These are phyloP conservation scores for Agrotis exclamationis DNA, from an alignment of 2,888 invertebrate species.

Conservation along the genomic window DNA sequence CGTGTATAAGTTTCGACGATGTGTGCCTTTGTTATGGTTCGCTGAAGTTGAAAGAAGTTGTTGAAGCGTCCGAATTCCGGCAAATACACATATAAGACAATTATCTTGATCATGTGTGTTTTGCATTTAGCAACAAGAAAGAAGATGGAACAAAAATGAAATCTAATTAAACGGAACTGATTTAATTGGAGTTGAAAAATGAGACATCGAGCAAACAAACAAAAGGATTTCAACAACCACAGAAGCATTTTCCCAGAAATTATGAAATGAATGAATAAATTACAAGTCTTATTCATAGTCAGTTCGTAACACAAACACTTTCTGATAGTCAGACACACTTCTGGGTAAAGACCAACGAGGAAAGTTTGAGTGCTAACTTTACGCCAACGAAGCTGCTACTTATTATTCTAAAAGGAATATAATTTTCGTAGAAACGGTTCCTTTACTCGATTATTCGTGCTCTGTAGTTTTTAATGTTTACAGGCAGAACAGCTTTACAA, in stretches of 20 bases:
- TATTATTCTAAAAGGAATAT: slow-evolving; percentile 44
- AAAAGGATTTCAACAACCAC: slow-evolving; percentile 1
- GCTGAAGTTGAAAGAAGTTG: slow-evolving; percentile 42
- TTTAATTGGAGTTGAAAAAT: no score
- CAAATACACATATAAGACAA: slow-evolving; percentile 27
- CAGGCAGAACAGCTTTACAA: slow-evolving; percentile 8
- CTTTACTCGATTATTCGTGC: slow-evolving; percentile 36
- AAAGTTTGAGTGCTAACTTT: slow-evolving; percentile 44
- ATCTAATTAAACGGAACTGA: background rate
- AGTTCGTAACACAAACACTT: slow-evolving; percentile 45
- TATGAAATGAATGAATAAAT: slow-evolving; percentile 46
- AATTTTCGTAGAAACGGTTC: slow-evolving; percentile 35
- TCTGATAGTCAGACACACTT: slow-evolving; percentile 51
- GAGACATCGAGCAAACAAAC: background rate
- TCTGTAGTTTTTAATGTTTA: slow-evolving; percentile 20
- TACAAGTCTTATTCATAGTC: slow-evolving; percentile 37
- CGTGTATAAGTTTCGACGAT: slow-evolving; percentile 41
- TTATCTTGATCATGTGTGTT: slow-evolving; percentile 4
- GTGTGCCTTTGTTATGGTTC: slow-evolving; percentile 39
- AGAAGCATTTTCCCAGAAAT: slow-evolving; percentile 13
- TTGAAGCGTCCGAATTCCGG: slow-evolving; percentile 26
- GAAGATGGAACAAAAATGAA: background rate
- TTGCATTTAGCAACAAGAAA: background rate
- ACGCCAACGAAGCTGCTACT: slow-evolving; percentile 40
- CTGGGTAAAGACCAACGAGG: slow-evolving; percentile 43